Evolutionary conservation across 2,797 vertebrate species (phyloP), one percentile per base, ranked within the genome.

Genomic region (Centroberyx gerrardi): DNA sequence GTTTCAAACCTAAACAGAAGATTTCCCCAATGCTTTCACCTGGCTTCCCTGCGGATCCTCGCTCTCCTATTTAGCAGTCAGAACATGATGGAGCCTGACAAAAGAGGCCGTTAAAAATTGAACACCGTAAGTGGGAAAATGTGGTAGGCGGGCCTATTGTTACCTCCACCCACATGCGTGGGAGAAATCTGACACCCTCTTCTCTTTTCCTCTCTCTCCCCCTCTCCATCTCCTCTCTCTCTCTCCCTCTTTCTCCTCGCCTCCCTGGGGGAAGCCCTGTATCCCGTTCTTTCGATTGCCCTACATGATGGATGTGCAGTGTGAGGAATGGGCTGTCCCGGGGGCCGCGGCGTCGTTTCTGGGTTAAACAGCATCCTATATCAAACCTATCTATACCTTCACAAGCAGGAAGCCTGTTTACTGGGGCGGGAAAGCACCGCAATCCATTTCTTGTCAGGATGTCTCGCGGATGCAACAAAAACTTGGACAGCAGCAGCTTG

Each of bases 361-460:
- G 95, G 91, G 93, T 96, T 95, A 95, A 96, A 94, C 82, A 87
- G 79, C 89, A 92, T 92, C 94, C 88, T 88, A 86, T 87, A 86
- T 81, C 86, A 92, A 91, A 93, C 87, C 91, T 88, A 91, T 86
- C 85, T 90, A 90, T 92, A 94, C 87, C 80, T 93, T 94, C 90
- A 83, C 88, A 86, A 86, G 88, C 90, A 83, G 90, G 68, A 87
- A 89, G 84, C 87, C 73, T 79, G 53, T 90, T 94, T 95, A 93
- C 87, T 90, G 70, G 70, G 82, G 81, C 75, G 75, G 87, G 87
- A 92, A 72, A 93, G 62, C 58, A 75, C 84, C 55, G 61, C 77
- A 85, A 90, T 94, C 83, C 78, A 88, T 94, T 94, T 90, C 81
- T 85, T 93, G 83, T 92, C 88, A 90, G 31, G 68, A 68, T 80